phyloP scores from a whole-genome alignment of 2,113 vertebrate species.

The Henicopernis longicauda region DNA sequence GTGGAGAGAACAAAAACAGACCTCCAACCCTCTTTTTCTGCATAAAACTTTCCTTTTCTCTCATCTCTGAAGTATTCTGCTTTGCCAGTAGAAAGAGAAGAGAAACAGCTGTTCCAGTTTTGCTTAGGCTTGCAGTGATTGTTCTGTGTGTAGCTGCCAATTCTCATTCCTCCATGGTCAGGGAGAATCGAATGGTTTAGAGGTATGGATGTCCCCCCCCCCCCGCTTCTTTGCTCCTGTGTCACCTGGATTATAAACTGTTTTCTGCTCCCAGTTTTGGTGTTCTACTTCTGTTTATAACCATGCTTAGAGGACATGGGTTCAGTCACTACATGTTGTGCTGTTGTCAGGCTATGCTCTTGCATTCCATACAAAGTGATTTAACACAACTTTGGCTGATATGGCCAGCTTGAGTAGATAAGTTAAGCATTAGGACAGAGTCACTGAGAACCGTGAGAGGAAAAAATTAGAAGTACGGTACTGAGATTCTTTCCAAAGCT shows the following conservation, averaged over 20 bases:
- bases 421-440: slow-evolving; percentile 23
- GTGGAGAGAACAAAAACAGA: slow-evolving; percentile 5
- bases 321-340: background rate
- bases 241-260: background rate
- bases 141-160: background rate
- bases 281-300: background rate
- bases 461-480: background rate
- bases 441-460: background rate
- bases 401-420: slow-evolving; percentile 2
- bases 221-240: background rate
- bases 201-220: background rate
- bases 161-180: background rate
- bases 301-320: background rate
- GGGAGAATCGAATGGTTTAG: accelerated
- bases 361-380: slow-evolving; percentile 44
- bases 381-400: slow-evolving; percentile 44
- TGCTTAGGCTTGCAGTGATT: background rate
- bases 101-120: slow-evolving; percentile 45
- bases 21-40: background rate
- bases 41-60: slow-evolving; percentile 38
- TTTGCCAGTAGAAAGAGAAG: slow-evolving; percentile 33
- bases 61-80: slow-evolving; percentile 21
- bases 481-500: slow-evolving; percentile 53
- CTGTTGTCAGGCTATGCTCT: background rate
- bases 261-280: background rate